Base-by-base conservation (phyloP, 2,888 invertebrate species). In the Parapristionchus giblindavisi region DNA sequence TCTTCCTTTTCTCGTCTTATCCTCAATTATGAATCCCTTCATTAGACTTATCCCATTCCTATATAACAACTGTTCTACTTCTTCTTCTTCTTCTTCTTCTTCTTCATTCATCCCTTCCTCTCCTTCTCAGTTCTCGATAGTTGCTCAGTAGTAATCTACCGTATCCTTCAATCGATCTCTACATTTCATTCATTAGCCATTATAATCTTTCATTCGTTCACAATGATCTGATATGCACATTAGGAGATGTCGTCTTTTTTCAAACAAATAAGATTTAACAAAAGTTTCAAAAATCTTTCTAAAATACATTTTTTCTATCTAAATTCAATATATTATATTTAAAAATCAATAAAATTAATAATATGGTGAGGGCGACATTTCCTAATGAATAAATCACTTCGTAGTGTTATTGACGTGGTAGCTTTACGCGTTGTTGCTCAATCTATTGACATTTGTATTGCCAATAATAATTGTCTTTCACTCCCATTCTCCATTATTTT, bases 141-240 rank as follows among this genome's bases (percentile, higher is more conserved):
- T 63, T 27, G 8, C 40, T 63, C 40, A 38, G 24, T 63, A 63
- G 63, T 61, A 14, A n/a, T 5, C 21, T 36, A 61, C 36, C 61
- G 61, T 61, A 61, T 61, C 1, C 34, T 27, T 63, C 24, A 3
- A 63, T 36, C 29, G 63, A 63, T 63, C 63, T 63, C 63, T 63
- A 40, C 40, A 29, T 11, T 17, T 43, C 8, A 8, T 14, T 14
- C 21, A 8, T 52, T 40, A 63, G 40, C 40, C 40, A 63, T 63
- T 40, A 29, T 63, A 40, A 38, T 24, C 40, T 63, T 24, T 40
- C 63, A 38, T 27, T 63, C 38, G 36, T 38, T 63, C 24, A n/a
- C n/a, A n/a, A n/a, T n/a, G n/a, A n/a, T n/a, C n/a, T n/a, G n/a
- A n/a, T n/a, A n/a, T n/a, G n/a, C n/a, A n/a, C n/a, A n/a, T n/a